Base-by-base conservation (phyloP, 2,113 vertebrate genomes). In the Ahaetulla prasina region DNA sequence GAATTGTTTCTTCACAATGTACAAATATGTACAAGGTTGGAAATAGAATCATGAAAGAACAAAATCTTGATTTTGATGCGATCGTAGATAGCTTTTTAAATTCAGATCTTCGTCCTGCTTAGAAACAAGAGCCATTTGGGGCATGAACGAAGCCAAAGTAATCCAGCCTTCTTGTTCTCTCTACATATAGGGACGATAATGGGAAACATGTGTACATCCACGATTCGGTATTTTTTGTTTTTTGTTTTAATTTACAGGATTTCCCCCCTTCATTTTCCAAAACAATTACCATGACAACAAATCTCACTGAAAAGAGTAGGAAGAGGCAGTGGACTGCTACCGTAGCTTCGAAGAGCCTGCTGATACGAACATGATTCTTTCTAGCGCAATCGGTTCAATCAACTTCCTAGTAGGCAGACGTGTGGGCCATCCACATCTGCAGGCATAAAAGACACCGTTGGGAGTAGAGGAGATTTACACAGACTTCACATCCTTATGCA, bases 281-380 rank as follows among this genome's bases (percentile, higher is more conserved):
- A 74, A 74, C 89, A 74, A 68, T 68, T 68, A 68, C 45, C 45
- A 90, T 90, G 25, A 68, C 89, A 50, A 87, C 85, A 27, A 87
- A 87, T 87, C 85, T 87, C 85, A n/a, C 85, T 50, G 14, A 52
- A 87, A 47, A 52, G 49, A 52, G 50, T 18, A n/a, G 27, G 85
- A 87, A 52, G 49, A 27, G 47, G 47, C 49, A 30, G 14, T n/a
- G 50, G 85, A 27, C 49, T n/a, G 30, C 50, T 87, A 16, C 20
- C 1, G 25, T 49, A 87, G 23, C 2, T 30, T n/a, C 8, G 2
- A 87, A 52, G 12, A 52, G 85, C 49, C 16, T 20, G 47, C 49
- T 52, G 50, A 87, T 87, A 16, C 1, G 27, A 30, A 50, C 11
- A 3, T 27, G 2, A 4, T 53, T 88, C 20, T 74, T 35, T 7